Conservation (phyloP, 2,888 invertebrate genomes). For the Aphidoletes aphidimyza region DNA sequence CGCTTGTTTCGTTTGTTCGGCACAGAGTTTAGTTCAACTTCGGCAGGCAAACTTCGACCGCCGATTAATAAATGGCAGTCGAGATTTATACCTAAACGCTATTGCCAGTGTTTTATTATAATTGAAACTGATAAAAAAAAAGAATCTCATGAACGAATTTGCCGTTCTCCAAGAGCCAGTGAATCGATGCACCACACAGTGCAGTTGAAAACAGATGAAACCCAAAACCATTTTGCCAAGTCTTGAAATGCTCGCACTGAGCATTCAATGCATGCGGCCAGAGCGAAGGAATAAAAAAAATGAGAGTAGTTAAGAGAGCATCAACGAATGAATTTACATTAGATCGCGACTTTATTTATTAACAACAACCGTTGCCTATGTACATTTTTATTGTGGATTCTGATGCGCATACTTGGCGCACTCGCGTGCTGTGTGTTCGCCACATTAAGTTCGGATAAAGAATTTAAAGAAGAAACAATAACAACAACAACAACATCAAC, state of each 20-base stretch:
- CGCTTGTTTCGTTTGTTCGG: not conserved
- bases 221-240: not conserved
- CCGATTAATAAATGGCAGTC: not conserved
- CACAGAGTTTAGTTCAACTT: not conserved
- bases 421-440: slow-evolving; percentile 8
- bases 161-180: not conserved
- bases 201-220: not conserved
- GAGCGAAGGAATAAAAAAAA: not conserved
- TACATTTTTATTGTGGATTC: not conserved
- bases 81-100: not conserved
- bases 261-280: not conserved
- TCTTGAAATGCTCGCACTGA: not conserved
- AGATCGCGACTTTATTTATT: slow-evolving; percentile 39
- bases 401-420: no score
- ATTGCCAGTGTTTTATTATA: slow-evolving; percentile 10
- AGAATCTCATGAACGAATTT: slow-evolving; percentile 26
- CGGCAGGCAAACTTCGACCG: not conserved
- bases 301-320: slow-evolving; percentile 19
- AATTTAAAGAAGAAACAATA: no score
- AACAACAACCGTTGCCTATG: not conserved
- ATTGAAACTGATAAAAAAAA: slow-evolving; percentile 30
- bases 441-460: no score
- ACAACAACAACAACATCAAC: no score
- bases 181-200: not conserved
- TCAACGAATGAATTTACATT: slow-evolving; percentile 31